Conservation (phyloP, 2,113 vertebrate species). For the Cyanocitta stelleri region DNA sequence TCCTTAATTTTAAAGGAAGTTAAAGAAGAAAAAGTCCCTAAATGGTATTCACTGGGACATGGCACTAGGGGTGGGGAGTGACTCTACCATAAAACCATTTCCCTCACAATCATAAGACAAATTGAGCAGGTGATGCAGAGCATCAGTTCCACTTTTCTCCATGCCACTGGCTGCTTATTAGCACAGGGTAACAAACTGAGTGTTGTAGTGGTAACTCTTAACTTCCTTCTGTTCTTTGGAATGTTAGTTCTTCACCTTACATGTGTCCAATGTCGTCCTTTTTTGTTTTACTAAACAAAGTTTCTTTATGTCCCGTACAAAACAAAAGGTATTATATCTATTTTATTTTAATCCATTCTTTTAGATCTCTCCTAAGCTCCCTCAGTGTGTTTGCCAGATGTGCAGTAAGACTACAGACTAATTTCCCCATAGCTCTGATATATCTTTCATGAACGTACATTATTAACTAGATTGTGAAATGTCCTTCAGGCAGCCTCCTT, state of each 20-base stretch:
- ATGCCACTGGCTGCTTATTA: not conserved
- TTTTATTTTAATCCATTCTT: not conserved
- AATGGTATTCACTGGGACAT: rapidly evolving
- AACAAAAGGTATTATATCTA: not conserved
- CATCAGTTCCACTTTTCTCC: not conserved
- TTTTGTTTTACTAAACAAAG: not conserved
- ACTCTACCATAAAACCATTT: not conserved
- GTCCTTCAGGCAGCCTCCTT: not conserved
- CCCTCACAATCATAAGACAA: not conserved
- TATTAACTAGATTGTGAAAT: not conserved
- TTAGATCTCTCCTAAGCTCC: not conserved
- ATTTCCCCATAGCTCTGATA: not conserved
- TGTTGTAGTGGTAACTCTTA: not conserved
- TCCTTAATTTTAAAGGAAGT: not conserved
- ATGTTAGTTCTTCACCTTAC: not conserved
- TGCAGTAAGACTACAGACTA: not conserved
- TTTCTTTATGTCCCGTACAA: not conserved
- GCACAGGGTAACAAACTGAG: not conserved
- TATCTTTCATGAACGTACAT: not conserved
- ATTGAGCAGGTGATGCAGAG: not conserved
- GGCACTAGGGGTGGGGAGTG: not conserved
- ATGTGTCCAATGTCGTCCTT: not conserved
- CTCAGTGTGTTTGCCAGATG: not conserved
- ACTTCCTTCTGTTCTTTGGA: not conserved
- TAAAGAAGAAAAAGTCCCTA: not conserved